Percentiles rank a stretch among this genome's conserved stretches.
Conservation (phyloP, 2,797 vertebrate genomes). For the Acanthis flammea region DNA sequence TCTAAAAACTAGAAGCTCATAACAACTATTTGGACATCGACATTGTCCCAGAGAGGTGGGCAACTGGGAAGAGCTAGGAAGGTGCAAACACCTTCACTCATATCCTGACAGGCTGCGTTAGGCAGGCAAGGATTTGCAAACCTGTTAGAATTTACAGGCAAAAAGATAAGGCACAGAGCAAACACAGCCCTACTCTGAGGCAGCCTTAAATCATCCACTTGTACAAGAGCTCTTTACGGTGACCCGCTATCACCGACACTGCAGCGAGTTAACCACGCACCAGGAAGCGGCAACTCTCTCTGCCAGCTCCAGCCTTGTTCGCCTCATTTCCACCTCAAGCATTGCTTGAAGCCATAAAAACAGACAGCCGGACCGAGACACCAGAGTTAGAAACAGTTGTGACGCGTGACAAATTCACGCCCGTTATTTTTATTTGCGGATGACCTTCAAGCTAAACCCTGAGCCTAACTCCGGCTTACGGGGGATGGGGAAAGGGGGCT, state of each 20-base stretch:
- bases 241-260: fast-evolving
- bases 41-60: fast-evolving
- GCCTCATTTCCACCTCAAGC: not conserved
- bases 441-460: slow-evolving; percentile 40
- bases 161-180: not conserved
- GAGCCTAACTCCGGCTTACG: not conserved
- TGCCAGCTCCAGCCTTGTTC: not conserved
- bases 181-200: not conserved
- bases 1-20: not conserved
- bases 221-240: not conserved
- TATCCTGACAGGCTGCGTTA: not conserved
- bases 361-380: not conserved
- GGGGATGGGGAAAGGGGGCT: not conserved
- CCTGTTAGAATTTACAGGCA: not conserved
- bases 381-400: not conserved
- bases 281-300: not conserved
- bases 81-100: not conserved
- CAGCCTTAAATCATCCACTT: not conserved
- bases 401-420: not conserved
- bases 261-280: not conserved
- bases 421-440: slow-evolving; percentile 31
- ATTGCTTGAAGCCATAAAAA: not conserved
- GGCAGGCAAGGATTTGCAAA: not conserved
- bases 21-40: not conserved
- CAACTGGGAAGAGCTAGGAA: fast-evolving